Evolutionary conservation across 2,113 vertebrate genomes (phyloP).

Genomic region (Thermophis baileyi): DNA sequence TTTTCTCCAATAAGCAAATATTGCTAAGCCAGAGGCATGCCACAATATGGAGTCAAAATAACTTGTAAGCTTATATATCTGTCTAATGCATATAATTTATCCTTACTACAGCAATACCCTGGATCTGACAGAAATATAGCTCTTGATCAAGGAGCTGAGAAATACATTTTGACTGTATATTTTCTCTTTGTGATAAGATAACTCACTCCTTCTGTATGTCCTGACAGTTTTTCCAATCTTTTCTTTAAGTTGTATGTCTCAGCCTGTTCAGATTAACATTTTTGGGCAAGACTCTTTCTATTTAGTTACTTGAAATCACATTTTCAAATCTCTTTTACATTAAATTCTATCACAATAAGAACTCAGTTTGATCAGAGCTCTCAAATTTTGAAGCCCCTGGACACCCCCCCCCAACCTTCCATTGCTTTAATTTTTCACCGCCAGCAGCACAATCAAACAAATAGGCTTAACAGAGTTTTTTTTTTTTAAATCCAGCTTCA

Average conservation of each 20-base stretch:
- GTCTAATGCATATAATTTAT: not conserved
- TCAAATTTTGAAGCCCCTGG: not conserved
- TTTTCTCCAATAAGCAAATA: not conserved
- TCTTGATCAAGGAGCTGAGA: constrained; percentile 22
- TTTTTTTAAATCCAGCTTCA: not conserved
- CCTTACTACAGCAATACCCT: not conserved
- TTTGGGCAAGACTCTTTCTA: not conserved
- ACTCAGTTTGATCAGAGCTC: not conserved
- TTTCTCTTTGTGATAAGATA: constrained; percentile 11
- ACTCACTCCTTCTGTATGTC: not conserved
- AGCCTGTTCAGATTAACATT: not conserved
- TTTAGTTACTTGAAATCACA: not conserved
- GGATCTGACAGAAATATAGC: constrained; percentile 16
- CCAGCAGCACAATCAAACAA: not conserved
- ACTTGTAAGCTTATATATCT: not conserved
- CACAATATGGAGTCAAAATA: not conserved
- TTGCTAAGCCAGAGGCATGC: not conserved
- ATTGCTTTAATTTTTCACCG: not conserved
- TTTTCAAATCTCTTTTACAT: not conserved
- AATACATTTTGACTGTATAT: constrained; percentile 10
- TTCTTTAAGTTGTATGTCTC: not conserved
- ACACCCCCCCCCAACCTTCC: not conserved
- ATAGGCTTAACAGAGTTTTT: not conserved
- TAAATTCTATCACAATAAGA: not conserved
- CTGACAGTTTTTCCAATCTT: not conserved